A percentile compares a stretch with the other conserved stretches of the same genome.
These are phyloP conservation scores for Plagodis dolabraria DNA, from an alignment of 2,888 invertebrate species.

Conservation along the genomic window DNA sequence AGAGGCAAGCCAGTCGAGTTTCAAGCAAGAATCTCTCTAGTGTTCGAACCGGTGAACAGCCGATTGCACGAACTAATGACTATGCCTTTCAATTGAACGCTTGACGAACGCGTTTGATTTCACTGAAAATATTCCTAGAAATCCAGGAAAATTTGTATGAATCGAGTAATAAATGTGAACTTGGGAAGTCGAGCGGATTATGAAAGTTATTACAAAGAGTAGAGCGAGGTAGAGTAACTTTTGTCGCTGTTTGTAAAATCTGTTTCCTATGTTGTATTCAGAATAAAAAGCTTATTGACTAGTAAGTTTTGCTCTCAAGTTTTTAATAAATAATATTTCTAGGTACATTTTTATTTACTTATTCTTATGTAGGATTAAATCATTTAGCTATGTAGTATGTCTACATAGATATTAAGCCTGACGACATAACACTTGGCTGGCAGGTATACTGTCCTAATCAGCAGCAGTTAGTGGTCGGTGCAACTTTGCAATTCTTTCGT, in stretches of 20 bases:
- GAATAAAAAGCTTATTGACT: too few relatives aligned
- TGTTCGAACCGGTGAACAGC: constrained; percentile 26
- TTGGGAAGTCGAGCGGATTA: constrained; percentile 16
- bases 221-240: constrained; percentile 15
- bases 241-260: constrained; percentile 20
- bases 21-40: constrained; percentile 34
- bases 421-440: too few relatives aligned
- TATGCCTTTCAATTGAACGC: constrained; percentile 36
- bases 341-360: too few relatives aligned
- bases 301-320: too few relatives aligned
- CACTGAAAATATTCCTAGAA: constrained; percentile 20
- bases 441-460: too few relatives aligned
- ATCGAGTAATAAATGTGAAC: constrained; percentile 25
- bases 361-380: too few relatives aligned
- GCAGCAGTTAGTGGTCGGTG: too few relatives aligned
- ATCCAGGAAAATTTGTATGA: constrained; percentile 32
- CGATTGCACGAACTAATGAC: constrained; percentile 39
- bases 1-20: constrained; percentile 34
- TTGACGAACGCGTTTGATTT: constrained; percentile 38
- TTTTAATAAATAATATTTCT: too few relatives aligned
- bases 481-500: too few relatives aligned
- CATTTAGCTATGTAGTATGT: too few relatives aligned
- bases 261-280: constrained; percentile 2
- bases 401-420: too few relatives aligned
- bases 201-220: constrained; percentile 29